Percentiles rank a stretch among this genome's conserved stretches.
Evolutionary conservation across 2,888 invertebrate species (phyloP).

Genomic region (Apodemia zela): DNA sequence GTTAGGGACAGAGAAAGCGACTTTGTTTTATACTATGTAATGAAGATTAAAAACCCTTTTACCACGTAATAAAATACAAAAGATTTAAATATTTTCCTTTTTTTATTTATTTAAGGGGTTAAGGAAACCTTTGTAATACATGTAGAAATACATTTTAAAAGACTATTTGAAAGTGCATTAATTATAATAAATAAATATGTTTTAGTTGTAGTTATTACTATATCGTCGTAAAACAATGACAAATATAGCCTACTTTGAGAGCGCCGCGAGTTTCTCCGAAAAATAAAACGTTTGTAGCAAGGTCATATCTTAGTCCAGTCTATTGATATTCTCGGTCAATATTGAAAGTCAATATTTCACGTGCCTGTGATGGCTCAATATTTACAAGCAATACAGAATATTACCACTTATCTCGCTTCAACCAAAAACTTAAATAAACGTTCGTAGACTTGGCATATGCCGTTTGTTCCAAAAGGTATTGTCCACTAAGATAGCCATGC

Average conservation of each 20-base stretch:
- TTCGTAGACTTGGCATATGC: not conserved
- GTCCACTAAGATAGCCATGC: no score
- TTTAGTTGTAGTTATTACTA: slow-evolving; percentile 1
- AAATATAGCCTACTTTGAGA: slow-evolving; percentile 12
- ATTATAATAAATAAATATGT: slow-evolving; percentile 10
- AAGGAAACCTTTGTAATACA: no score
- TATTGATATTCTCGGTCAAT: slow-evolving; percentile 72
- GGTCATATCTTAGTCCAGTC: slow-evolving; percentile 56
- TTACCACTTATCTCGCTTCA: slow-evolving; percentile 71
- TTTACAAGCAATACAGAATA: slow-evolving; percentile 73
- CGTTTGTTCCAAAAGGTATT: not conserved
- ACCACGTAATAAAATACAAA: no score
- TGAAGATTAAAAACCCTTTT: no score
- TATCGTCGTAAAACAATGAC: slow-evolving; percentile 12
- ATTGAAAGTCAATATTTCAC: slow-evolving; percentile 74
- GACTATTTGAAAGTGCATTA: not conserved
- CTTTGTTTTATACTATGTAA: no score
- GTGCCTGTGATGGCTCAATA: slow-evolving; percentile 68
- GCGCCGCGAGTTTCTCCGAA: slow-evolving; percentile 20
- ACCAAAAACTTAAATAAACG: not conserved
- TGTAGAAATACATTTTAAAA: not conserved
- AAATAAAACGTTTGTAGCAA: slow-evolving; percentile 38
- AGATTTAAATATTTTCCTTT: no score
- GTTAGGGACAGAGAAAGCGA: no score
- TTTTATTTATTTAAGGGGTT: no score